phyloP scores from a whole-genome alignment of 2,113 vertebrate genomes.

The Brienomyrus longianalis region DNA sequence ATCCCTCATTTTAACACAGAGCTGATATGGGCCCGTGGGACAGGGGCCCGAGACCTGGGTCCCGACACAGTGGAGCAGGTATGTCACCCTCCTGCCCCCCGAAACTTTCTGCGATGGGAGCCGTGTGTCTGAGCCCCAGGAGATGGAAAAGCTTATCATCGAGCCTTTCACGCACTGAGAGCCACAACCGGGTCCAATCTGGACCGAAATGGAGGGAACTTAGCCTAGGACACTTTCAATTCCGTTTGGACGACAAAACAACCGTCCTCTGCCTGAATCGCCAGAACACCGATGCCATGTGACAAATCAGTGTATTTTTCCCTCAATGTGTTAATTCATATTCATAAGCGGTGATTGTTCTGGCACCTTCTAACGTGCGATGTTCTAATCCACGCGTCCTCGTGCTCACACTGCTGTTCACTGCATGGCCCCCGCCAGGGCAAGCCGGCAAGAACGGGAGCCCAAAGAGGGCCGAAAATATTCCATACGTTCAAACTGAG shows the following conservation, averaged over 20 bases:
- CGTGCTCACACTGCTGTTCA: not conserved
- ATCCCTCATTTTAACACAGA: slow-evolving; percentile 47
- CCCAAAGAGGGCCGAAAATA: not conserved
- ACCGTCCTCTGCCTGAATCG: not conserved
- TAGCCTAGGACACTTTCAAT: not conserved
- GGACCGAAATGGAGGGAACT: not conserved
- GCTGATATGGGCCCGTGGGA: slow-evolving; percentile 23
- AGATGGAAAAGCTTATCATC: not conserved
- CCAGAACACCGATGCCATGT: not conserved
- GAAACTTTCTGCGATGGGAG: not conserved
- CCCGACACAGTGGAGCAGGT: slow-evolving; percentile 41
- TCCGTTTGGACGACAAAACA: not conserved
- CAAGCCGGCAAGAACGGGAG: not conserved
- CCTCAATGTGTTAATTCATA: slow-evolving; percentile 6
- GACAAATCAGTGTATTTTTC: not conserved
- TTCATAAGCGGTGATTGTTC: not conserved
- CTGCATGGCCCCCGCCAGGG: not conserved
- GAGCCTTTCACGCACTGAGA: not conserved
- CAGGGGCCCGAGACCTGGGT: slow-evolving; percentile 30
- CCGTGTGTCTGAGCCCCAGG: not conserved
- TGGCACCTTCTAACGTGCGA: not conserved
- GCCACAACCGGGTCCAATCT: too few relatives aligned
- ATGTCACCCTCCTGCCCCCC: not conserved
- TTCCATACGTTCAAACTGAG: slow-evolving; percentile 37
- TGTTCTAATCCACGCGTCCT: not conserved